phyloP scores from a whole-genome alignment of 2,113 vertebrate genomes.

The Strix uralensis region DNA sequence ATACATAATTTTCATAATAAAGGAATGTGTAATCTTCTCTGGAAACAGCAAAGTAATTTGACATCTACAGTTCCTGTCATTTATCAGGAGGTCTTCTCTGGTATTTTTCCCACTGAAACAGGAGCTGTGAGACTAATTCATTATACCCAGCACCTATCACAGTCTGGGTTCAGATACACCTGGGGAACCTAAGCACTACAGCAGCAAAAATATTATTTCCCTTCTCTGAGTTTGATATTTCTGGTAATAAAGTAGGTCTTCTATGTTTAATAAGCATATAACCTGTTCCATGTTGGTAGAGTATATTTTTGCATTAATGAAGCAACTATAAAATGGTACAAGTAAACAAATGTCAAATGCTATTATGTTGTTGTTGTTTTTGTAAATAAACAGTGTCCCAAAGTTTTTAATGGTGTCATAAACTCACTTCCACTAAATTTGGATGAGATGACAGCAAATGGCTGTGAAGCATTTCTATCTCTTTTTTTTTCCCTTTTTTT shows the following conservation, averaged over 20 bases:
- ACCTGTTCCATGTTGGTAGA: neutral
- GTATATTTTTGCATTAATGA: conserved; percentile 46
- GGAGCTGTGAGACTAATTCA: neutral
- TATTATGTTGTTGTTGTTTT: conserved; percentile 48
- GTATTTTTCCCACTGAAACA: neutral
- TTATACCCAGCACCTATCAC: neutral
- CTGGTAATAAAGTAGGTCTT: neutral
- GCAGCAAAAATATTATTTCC: neutral
- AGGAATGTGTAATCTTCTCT: neutral
- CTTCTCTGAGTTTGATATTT: neutral
- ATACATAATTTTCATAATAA: neutral
- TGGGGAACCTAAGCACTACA: neutral
- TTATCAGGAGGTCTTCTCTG: neutral
- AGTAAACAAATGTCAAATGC: conserved; percentile 30
- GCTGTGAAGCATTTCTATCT: neutral
- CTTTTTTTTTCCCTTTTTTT: fast-evolving
- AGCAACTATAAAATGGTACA: conserved; percentile 1
- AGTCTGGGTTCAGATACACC: neutral
- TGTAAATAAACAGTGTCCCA: conserved; percentile 59
- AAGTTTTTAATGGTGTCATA: neutral
- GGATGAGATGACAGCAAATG: neutral
- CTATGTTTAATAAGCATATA: neutral
- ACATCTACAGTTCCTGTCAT: neutral
- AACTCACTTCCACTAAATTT: neutral
- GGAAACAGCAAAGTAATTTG: neutral